These are phyloP conservation scores for Macaca nemestrina DNA, from an alignment of 2,113 vertebrate species.

Conservation along the genomic window DNA sequence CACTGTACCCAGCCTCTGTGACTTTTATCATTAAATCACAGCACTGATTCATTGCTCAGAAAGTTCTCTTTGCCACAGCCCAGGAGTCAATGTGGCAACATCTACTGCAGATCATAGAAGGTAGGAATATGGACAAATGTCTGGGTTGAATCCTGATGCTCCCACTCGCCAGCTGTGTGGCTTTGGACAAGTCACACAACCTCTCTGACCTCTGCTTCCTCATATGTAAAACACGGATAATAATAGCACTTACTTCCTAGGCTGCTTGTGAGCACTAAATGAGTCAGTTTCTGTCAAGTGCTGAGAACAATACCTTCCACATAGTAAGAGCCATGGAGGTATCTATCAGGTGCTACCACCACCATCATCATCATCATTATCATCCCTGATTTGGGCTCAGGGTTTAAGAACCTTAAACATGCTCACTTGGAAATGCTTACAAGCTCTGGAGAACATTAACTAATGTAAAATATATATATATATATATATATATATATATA, in stretches of 20 bases:
- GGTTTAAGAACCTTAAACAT: not conserved
- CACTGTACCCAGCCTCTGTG: not conserved
- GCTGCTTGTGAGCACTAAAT: not conserved
- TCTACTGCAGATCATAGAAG: not conserved
- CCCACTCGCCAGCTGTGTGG: not conserved
- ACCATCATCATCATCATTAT: not conserved
- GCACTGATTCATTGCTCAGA: not conserved
- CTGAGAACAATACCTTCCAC: not conserved
- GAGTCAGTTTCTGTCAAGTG: not conserved
- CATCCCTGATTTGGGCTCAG: not conserved
- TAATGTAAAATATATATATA: not conserved
- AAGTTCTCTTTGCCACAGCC: not conserved
- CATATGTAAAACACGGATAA: not conserved
- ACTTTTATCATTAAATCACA: not conserved
- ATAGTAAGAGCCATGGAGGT: not conserved
- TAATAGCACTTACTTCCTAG: not conserved
- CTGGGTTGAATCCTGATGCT: not conserved
- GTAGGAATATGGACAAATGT: not conserved
- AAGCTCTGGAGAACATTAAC: not conserved
- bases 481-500: too few species aligned
- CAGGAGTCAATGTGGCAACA: not conserved
- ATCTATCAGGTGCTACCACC: not conserved
- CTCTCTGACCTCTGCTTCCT: not conserved
- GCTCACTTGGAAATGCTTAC: not conserved
- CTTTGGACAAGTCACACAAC: not conserved